A percentile compares a stretch with the other conserved stretches of the same genome.
phyloP scores from a whole-genome alignment of 92 coral and sea anemone species.

The Micromussa lordhowensis region DNA sequence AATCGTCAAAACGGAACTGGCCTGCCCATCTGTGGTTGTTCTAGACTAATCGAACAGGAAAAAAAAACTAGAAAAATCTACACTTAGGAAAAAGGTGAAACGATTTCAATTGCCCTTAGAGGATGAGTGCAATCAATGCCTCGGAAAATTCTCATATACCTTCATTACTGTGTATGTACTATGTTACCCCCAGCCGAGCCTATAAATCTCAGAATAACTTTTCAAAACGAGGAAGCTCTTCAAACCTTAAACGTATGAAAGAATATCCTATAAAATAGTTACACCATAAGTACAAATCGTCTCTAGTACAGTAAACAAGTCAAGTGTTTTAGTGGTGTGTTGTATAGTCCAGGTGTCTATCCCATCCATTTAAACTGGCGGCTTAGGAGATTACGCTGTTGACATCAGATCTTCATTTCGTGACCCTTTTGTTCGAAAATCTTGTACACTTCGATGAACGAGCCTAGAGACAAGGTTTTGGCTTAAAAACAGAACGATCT shows the following conservation, averaged over 20 bases:
- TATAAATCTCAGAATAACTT: not conserved
- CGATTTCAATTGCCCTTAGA: not conserved
- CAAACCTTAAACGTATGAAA: not conserved
- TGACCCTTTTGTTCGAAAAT: conserved; percentile 2
- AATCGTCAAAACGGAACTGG: not conserved
- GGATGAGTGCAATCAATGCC: not conserved
- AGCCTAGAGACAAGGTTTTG: not conserved
- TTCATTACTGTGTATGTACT: not conserved
- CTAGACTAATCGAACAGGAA: not conserved
- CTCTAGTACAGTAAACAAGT: not conserved
- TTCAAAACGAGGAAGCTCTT: not conserved
- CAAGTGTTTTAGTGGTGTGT: not conserved
- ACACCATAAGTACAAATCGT: not conserved
- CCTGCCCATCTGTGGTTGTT: not conserved
- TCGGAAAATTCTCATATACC: not conserved
- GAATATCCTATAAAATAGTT: not conserved
- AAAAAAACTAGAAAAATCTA: not conserved
- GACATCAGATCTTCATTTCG: conserved; percentile 1
- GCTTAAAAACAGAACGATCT: not conserved
- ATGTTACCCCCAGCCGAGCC: not conserved
- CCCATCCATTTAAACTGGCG: conserved; percentile 13
- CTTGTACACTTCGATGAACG: not conserved
- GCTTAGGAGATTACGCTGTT: conserved; percentile 29
- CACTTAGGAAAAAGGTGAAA: not conserved
- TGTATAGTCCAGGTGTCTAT: conserved; percentile 6